Conservation (phyloP, 2,888 invertebrate species). For the Julus scanicus region DNA sequence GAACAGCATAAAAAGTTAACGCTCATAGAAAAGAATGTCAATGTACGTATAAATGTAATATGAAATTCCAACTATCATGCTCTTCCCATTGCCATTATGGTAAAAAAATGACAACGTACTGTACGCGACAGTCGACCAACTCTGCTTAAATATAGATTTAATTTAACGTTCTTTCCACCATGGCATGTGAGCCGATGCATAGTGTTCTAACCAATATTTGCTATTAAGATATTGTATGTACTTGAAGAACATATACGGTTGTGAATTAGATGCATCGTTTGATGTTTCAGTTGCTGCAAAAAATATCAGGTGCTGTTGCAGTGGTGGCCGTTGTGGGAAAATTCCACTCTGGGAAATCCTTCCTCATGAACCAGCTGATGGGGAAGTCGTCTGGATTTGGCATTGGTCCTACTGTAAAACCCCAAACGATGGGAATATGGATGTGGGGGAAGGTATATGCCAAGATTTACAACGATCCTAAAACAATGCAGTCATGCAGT, state of each 20-base stretch:
- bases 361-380: conserved; percentile 61
- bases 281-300: conserved; percentile 58
- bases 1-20: conserved; percentile 57
- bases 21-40: conserved; percentile 60
- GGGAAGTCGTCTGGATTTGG: conserved; percentile 60
- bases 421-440: conserved; percentile 61
- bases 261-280: not conserved
- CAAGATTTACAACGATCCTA: too few relatives aligned
- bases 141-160: too few relatives aligned
- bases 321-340: conserved; percentile 61
- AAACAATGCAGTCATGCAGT: too few relatives aligned
- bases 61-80: too few relatives aligned
- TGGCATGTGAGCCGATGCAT: too few relatives aligned
- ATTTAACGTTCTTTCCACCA: too few relatives aligned
- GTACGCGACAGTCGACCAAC: too few relatives aligned
- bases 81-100: too few relatives aligned
- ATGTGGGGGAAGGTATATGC: conserved; percentile 60
- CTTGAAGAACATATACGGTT: not conserved
- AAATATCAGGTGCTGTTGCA: conserved; percentile 59
- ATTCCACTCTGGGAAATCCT: conserved; percentile 61
- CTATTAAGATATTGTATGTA: not conserved
- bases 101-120: too few relatives aligned
- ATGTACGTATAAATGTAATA: conserved; percentile 54
- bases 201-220: too few relatives aligned
- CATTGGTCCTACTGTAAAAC: conserved; percentile 60